Base-by-base conservation (phyloP, 2,797 vertebrate genomes). In the Pteropus rufus region DNA sequence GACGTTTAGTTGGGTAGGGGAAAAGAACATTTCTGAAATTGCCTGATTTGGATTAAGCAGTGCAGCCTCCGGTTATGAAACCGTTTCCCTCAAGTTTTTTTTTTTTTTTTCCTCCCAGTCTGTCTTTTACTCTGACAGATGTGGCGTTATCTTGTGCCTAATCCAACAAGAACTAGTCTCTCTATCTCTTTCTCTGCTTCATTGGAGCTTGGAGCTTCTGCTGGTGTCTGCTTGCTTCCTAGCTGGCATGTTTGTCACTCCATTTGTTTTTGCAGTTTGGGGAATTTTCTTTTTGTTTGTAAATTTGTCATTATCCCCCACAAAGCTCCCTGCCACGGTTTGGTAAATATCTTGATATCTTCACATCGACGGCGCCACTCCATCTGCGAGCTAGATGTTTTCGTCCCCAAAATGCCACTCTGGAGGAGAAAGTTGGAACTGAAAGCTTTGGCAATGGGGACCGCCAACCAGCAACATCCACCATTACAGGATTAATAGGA, bases 101-200 rank as follows among this genome's bases (percentile, higher is more conserved):
- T 92, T 80, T 95, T 23, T 19, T 4, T 12, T 9, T 29, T 18
- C 4, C 0, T 2, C 84, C 96, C 81, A 85, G 26, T 97, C 94
- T 97, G 36, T 88, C 92, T 97, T 97, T 97, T 41, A 1, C 34
- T 1, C 29, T 94, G 97, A 97, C 98, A 98, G 96, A 94, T 98
- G 97, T 97, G 83, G 70, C 15, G 0, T 96, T 96, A 82, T 96
- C 94, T 93, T 21, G 23, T 95, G 75, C 94, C 95, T 91, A 62
- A 94, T 94, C 94, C 75, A 65, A 24, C 69, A 84, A 31, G 56
- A 90, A 89, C 34, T 41, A 26, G 41, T 94, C 6, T 0, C 0
- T 10, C 0, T 16, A 12, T 21, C 7, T 34, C 10, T 31, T 5
- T 5, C 82, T 10, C 12, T 52, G 36, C 44, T n/a, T 5, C 34